These are phyloP conservation scores for Salpingus planirostris DNA, from an alignment of 2,888 invertebrate species.

Conservation along the genomic window DNA sequence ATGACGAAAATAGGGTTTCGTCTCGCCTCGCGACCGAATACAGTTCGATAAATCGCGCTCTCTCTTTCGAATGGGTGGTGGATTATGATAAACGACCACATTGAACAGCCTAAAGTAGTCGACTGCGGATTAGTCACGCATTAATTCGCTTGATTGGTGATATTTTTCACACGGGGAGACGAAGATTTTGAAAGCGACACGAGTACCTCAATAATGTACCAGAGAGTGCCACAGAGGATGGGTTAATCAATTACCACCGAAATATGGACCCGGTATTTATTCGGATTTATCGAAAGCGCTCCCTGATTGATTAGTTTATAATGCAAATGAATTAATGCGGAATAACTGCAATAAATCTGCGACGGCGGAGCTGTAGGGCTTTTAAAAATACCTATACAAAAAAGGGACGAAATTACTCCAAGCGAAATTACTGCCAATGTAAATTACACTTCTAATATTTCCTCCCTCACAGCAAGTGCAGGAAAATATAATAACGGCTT, in stretches of 20 bases:
- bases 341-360: conserved; percentile 8
- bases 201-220: too few relatives aligned
- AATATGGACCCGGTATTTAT: conserved; percentile 11
- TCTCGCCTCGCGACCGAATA: too few relatives aligned
- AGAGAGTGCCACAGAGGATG: too few relatives aligned
- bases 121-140: too few relatives aligned
- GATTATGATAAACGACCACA: too few relatives aligned
- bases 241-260: conserved; percentile 11
- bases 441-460: conserved; percentile 7
- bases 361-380: background rate
- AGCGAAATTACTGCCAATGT: conserved; percentile 11
- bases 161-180: conserved; percentile 4
- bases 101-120: too few relatives aligned
- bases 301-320: conserved; percentile 12
- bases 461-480: too few relatives aligned
- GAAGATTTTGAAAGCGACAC: conserved; percentile 6
- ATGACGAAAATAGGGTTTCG: too few relatives aligned
- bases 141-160: conserved; percentile 7
- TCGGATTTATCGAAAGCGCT: conserved; percentile 11
- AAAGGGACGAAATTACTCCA: too few relatives aligned
- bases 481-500: conserved; percentile 16
- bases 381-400: too few relatives aligned
- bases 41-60: too few relatives aligned
- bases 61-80: too few relatives aligned
- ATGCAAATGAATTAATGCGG: conserved; percentile 11